Percentiles rank a stretch among this genome's conserved stretches.
These are phyloP conservation scores for Hirtodrosophila alboralis DNA, from an alignment of 2,888 invertebrate genomes.

Conservation along the genomic window DNA sequence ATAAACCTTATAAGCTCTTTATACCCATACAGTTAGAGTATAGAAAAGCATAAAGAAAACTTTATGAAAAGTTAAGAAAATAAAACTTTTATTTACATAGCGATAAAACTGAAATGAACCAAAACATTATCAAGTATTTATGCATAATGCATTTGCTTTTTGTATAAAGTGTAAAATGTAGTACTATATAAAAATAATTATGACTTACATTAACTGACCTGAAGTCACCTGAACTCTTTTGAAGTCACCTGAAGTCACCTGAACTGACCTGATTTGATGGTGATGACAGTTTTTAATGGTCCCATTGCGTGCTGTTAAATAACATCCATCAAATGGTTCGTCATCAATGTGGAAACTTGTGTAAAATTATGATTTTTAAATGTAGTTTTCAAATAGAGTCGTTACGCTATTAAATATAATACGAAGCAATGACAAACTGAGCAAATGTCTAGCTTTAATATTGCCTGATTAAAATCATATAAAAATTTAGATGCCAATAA, in stretches of 20 bases:
- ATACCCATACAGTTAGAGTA: too few relatives aligned
- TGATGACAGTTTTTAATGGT: constrained; percentile 20
- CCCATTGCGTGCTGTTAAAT: constrained; percentile 18
- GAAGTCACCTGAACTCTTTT: too few relatives aligned
- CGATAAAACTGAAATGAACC: constrained; percentile 24
- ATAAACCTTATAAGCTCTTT: too few relatives aligned
- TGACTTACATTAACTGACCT: not conserved
- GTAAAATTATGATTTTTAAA: not conserved
- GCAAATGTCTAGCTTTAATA: too few relatives aligned
- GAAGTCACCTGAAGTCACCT: too few relatives aligned
- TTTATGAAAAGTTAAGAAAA: constrained; percentile 1
- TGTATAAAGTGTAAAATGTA: not conserved
- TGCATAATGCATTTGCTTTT: constrained; percentile 14
- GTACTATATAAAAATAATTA: constrained; percentile 6
- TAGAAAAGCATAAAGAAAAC: constrained; percentile 1
- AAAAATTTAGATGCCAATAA: too few relatives aligned
- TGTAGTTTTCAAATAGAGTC: too few relatives aligned
- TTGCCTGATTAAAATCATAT: too few relatives aligned
- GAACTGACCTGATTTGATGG: constrained; percentile 4
- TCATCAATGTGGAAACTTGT: not conserved
- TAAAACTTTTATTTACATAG: not conserved
- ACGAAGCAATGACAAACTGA: too few relatives aligned
- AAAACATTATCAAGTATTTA: constrained; percentile 9
- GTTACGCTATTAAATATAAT: too few relatives aligned
- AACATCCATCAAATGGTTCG: not conserved